Conservation (phyloP, 1,140 invertebrate genomes). For the Leptinotarsa texana region DNA sequence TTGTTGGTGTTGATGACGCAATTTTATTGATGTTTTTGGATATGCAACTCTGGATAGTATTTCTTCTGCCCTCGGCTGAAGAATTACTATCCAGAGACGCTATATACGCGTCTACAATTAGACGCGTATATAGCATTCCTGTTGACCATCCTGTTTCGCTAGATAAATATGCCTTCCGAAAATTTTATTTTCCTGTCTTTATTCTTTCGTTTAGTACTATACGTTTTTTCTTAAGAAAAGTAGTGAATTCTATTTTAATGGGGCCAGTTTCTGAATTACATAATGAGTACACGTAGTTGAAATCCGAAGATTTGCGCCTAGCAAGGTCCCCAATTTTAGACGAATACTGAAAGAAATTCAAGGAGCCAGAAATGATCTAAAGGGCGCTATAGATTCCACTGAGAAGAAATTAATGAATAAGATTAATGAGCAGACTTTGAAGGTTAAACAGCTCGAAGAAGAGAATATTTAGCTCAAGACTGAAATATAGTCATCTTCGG, state of each 20-base stretch:
- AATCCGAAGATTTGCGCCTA: background rate
- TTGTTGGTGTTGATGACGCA: background rate
- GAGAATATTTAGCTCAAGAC: too few relatives aligned
- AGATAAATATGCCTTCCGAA: background rate
- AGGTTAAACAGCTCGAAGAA: too few relatives aligned
- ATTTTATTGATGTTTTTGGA: background rate
- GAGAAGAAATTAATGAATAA: too few relatives aligned
- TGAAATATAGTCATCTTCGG: too few relatives aligned
- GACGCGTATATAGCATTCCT: background rate
- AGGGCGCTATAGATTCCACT: too few relatives aligned
- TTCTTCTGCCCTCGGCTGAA: background rate
- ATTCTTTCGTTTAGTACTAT: background rate
- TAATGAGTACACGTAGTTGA: background rate
- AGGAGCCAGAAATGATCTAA: too few relatives aligned
- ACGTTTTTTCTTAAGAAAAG: background rate
- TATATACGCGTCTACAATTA: background rate
- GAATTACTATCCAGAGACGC: too few relatives aligned
- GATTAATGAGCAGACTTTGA: too few relatives aligned
- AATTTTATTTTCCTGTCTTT: background rate
- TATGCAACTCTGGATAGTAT: background rate
- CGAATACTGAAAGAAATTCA: too few relatives aligned
- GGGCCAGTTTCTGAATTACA: background rate
- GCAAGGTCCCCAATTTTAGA: background rate
- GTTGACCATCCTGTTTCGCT: background rate
- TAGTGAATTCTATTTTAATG: background rate